These are phyloP conservation scores for Aphelinus atriplicis DNA, from an alignment of 1,140 invertebrate species.

Conservation along the genomic window DNA sequence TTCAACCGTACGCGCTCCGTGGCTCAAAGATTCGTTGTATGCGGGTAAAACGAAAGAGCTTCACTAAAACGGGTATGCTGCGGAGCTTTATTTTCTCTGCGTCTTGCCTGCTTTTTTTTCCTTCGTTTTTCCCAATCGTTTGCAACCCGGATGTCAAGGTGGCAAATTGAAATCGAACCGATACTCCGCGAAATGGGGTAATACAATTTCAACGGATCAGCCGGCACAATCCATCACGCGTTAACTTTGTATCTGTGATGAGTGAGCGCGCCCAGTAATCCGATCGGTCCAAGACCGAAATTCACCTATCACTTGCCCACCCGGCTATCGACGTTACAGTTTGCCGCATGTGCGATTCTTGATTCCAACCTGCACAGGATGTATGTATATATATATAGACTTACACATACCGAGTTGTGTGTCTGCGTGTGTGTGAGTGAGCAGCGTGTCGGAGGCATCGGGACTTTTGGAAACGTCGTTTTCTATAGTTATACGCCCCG, in stretches of 20 bases:
- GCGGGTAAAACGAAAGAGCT: too few relatives aligned
- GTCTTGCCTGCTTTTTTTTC: neutral
- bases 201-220: constrained; percentile 35
- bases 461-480: too few relatives aligned
- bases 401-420: too few relatives aligned
- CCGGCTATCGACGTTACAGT: neutral
- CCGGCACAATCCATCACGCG: constrained; percentile 26
- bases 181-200: constrained; percentile 36
- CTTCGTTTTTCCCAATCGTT: neutral
- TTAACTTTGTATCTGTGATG: constrained; percentile 29
- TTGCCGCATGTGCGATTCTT: neutral
- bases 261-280: constrained; percentile 4
- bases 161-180: constrained; percentile 29
- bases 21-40: too few relatives aligned
- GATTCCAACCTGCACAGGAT: too few relatives aligned
- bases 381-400: too few relatives aligned
- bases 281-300: neutral
- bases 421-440: too few relatives aligned
- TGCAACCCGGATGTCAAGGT: neutral
- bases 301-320: neutral
- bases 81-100: neutral
- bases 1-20: too few relatives aligned
- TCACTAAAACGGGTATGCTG: too few relatives aligned
- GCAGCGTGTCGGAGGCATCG: too few relatives aligned
- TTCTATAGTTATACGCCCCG: too few relatives aligned